Percentiles rank a stretch among this genome's conserved stretches.
Evolutionary conservation across 2,797 vertebrate genomes (phyloP).

Genomic region (Hafferia zeledoni): DNA sequence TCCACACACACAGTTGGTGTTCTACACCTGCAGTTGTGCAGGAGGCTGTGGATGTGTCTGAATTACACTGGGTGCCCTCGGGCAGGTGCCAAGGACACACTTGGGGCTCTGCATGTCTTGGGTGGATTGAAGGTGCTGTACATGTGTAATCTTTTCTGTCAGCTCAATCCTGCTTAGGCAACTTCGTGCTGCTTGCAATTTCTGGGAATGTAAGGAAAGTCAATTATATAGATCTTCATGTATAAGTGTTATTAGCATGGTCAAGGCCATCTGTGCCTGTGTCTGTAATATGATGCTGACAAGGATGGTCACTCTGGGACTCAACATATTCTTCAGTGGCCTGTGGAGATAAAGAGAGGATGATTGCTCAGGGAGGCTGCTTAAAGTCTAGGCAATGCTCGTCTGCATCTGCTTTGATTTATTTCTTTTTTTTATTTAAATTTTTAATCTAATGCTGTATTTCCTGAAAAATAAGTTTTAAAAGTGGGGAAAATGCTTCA

Average conservation of each 20-base stretch:
- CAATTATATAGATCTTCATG: not conserved
- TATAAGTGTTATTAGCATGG: not conserved
- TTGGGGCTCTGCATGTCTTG: not conserved
- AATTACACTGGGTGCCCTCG: accelerated
- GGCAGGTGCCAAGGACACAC: accelerated
- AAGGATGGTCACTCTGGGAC: not conserved
- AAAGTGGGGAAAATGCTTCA: not conserved
- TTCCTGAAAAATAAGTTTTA: not conserved
- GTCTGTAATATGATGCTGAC: not conserved
- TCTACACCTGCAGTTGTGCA: not conserved
- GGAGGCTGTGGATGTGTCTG: not conserved
- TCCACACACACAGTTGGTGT: not conserved
- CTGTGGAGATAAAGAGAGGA: not conserved
- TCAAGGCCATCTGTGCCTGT: not conserved
- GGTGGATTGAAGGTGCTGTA: not conserved
- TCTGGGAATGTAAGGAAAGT: not conserved
- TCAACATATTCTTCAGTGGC: not conserved
- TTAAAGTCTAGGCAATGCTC: not conserved
- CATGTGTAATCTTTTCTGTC: not conserved
- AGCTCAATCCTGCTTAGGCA: not conserved
- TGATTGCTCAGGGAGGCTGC: not conserved
- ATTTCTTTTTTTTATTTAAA: not conserved
- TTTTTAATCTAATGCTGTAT: not conserved
- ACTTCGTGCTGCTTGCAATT: not conserved
- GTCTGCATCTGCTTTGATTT: not conserved